phyloP scores from a whole-genome alignment of 2,888 invertebrate genomes.

The Rotaria socialis region DNA sequence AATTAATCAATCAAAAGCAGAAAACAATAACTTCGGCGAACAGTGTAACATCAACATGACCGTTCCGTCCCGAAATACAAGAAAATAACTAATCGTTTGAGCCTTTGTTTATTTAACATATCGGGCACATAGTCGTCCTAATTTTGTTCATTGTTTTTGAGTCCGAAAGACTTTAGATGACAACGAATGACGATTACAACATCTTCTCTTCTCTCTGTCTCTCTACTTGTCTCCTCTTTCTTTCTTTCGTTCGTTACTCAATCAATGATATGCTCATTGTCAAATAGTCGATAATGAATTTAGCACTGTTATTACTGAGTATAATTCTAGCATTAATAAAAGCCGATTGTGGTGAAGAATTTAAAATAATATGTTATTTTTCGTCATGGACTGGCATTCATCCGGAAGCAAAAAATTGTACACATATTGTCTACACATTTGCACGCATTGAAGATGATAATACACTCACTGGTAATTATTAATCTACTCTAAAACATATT shows the following conservation, averaged over 20 bases:
- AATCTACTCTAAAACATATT: too few relatives aligned
- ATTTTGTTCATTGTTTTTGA: background rate
- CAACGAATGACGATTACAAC: background rate
- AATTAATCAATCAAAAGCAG: background rate
- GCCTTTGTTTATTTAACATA: background rate
- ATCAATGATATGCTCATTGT: background rate
- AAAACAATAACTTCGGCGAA: background rate
- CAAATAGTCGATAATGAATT: background rate
- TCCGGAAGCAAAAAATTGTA: conserved; percentile 41
- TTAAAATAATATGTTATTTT: conserved; percentile 44
- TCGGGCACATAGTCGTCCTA: background rate
- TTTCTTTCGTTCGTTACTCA: background rate
- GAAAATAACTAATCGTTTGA: conserved; percentile 20
- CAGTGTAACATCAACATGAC: background rate
- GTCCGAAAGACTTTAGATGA: background rate
- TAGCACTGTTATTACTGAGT: background rate
- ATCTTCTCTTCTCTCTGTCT: background rate
- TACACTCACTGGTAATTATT: conserved; percentile 11
- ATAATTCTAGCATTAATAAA: background rate
- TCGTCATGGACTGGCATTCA: conserved; percentile 46
- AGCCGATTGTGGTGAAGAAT: conserved; percentile 41
- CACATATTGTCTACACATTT: conserved; percentile 45
- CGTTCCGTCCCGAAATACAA: background rate
- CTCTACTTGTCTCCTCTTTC: too few relatives aligned
- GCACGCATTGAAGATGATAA: conserved; percentile 43